Evolutionary conservation across 2,888 invertebrate genomes (phyloP), one percentile per base, ranked within the genome.

Genomic region (Scaptomyza flava): DNA sequence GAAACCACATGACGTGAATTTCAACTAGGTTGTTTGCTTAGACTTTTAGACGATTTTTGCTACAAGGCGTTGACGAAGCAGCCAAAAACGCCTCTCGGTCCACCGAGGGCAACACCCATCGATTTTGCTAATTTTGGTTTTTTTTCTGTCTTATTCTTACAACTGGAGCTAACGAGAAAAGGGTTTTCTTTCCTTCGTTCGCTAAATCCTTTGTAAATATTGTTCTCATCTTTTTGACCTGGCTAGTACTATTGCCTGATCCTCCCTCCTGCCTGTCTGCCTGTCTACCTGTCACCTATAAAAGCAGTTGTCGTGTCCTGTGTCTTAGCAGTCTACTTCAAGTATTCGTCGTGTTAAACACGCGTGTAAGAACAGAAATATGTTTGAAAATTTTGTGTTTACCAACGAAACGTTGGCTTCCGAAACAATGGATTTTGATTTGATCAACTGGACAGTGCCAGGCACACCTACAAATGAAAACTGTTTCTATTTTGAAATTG

Each of bases 371-470:
- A 11, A 31, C n/a, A 20, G n/a, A 27, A 69, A 80, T 68, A 87
- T 87, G 89, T 87, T 89, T 66, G 68, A 77, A 11, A 66, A 82
- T 41, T 69, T 88, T 36, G 76, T 62, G 45, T 79, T 88, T 11
- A 58, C 81, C 58, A 82, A 79, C 63, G 85, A 89, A 50, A 77
- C 63, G 6, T 43, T 89, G 30, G 76, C 78, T 33, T 81, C 76
- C 9, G 64, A 87, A 42, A 81, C 81, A 0, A 89, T 89, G 80
- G 90, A 89, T 56, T 79, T 88, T 33, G 87, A 87, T 66, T 47
- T 82, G 56, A 79, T 80, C 42, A 72, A 67, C 23, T 87, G 85
- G 89, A 14, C 77, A n/a, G 50, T 56, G 27, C 27, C 64, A 30
- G 53, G 59, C 62, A 46, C 65, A 7, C 36, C 45, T 11, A 11